Evolutionary conservation across 2,797 vertebrate species (phyloP).

Genomic region (Cottoperca gobio): DNA sequence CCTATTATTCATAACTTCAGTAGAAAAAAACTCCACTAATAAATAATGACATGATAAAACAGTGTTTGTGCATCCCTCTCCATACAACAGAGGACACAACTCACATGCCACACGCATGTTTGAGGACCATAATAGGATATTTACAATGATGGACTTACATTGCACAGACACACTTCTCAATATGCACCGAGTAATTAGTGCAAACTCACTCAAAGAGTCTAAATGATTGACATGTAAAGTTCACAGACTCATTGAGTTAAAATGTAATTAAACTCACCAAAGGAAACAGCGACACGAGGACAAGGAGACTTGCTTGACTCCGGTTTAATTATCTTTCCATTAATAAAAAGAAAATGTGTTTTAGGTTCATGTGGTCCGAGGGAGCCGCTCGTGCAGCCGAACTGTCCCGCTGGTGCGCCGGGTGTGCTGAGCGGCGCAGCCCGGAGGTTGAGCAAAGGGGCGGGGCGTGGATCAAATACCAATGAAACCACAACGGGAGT

Average conservation of each 20-base stretch:
- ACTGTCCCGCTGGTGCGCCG: constrained; percentile 62
- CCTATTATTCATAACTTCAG: background rate
- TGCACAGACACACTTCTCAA: background rate
- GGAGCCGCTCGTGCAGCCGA: constrained; percentile 40
- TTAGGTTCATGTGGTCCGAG: constrained; percentile 28
- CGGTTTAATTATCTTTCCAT: constrained; percentile 23
- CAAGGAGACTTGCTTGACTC: background rate
- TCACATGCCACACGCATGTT: background rate
- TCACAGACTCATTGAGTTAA: background rate
- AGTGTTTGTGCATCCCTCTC: too few species aligned
- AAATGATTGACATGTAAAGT: background rate
- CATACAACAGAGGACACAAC: background rate
- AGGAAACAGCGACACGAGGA: background rate
- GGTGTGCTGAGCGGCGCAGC: constrained; percentile 55
- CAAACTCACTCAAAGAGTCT: background rate
- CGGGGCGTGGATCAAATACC: constrained; percentile 37
- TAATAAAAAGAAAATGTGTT: background rate
- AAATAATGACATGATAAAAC: constrained; percentile 15
- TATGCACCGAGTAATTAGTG: background rate
- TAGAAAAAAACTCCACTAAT: background rate
- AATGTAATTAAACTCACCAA: constrained; percentile 50
- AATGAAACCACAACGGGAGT: constrained; percentile 7
- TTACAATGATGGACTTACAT: background rate
- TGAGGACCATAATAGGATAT: background rate
- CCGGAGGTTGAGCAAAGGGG: constrained; percentile 53